Conservation (phyloP, 2,797 vertebrate genomes). For the Odontamblyopus lacepedii region DNA sequence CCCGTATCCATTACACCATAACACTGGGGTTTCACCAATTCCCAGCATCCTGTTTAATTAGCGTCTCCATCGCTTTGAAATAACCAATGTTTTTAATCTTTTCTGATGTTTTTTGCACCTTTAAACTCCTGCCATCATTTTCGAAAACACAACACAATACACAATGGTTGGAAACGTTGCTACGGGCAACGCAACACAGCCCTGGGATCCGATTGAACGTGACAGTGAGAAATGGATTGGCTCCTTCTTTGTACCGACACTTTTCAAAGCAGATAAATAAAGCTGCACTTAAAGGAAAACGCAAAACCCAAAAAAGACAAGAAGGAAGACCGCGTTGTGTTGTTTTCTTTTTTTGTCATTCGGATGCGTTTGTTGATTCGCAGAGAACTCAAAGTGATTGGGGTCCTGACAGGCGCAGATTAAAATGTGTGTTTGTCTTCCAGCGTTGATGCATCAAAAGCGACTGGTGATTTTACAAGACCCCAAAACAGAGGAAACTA, state of each 20-base stretch:
- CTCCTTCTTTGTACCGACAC: background rate
- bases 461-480: slow-evolving; percentile 6
- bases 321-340: slow-evolving; percentile 7
- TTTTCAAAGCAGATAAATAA: slow-evolving; percentile 19
- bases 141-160: background rate
- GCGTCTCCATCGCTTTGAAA: background rate
- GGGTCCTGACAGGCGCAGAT: slow-evolving; percentile 12
- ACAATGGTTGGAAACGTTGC: background rate
- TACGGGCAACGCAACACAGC: background rate
- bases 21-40: background rate
- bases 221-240: slow-evolving; percentile 19
- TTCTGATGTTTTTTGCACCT: slow-evolving; percentile 2
- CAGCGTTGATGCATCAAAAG: background rate
- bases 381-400: slow-evolving; percentile 3
- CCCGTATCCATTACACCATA: background rate
- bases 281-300: slow-evolving; percentile 5
- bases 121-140: slow-evolving; percentile 12
- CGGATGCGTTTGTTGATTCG: slow-evolving; percentile 13
- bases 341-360: background rate
- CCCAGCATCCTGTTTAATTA: slow-evolving; percentile 5
- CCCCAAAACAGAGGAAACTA: background rate
- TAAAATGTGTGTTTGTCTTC: slow-evolving; percentile 13
- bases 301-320: background rate
- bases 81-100: background rate
- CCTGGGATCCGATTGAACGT: slow-evolving; percentile 10